A percentile compares a stretch with the other conserved stretches of the same genome.
Evolutionary conservation across 1,140 invertebrate genomes (phyloP).

Genomic region (Drosophila grimshawi): DNA sequence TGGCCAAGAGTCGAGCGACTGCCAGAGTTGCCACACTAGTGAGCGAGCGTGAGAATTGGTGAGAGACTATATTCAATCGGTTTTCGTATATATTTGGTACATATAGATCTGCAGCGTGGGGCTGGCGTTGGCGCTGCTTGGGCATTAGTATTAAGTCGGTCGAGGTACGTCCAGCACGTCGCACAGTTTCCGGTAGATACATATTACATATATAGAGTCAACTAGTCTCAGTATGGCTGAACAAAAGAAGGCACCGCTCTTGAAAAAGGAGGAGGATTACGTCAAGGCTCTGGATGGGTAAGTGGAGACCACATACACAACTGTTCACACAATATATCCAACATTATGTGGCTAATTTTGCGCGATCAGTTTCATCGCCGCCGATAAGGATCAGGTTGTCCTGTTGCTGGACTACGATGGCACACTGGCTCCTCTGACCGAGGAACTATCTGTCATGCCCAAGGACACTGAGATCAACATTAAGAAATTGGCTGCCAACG

Average conservation of each 20-base stretch:
- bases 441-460: conserved; percentile 93
- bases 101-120: conserved; percentile 59
- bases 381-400: conserved; percentile 85
- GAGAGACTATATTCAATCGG: not conserved
- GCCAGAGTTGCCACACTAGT: conserved; percentile 65
- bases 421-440: conserved; percentile 94
- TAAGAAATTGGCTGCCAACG: conserved; percentile 92
- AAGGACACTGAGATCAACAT: conserved; percentile 93
- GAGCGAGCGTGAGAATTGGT: not conserved
- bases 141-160: conserved; percentile 82
- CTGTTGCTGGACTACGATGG: conserved; percentile 95
- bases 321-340: not conserved
- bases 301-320: conserved; percentile 20
- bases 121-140: conserved; percentile 46
- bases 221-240: conserved; percentile 69
- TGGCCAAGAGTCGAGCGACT: conserved; percentile 50
- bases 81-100: conserved; percentile 27
- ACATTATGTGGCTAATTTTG: not conserved
- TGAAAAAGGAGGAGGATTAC: conserved; percentile 82
- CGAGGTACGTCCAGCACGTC: conserved; percentile 80
- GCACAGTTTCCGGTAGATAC: conserved; percentile 77
- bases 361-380: conserved; percentile 70
- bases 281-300: conserved; percentile 83
- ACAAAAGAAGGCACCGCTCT: conserved; percentile 82
- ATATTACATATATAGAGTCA: conserved; percentile 20